phyloP scores from a whole-genome alignment of 2,888 invertebrate species.

The Rhingia campestris region DNA sequence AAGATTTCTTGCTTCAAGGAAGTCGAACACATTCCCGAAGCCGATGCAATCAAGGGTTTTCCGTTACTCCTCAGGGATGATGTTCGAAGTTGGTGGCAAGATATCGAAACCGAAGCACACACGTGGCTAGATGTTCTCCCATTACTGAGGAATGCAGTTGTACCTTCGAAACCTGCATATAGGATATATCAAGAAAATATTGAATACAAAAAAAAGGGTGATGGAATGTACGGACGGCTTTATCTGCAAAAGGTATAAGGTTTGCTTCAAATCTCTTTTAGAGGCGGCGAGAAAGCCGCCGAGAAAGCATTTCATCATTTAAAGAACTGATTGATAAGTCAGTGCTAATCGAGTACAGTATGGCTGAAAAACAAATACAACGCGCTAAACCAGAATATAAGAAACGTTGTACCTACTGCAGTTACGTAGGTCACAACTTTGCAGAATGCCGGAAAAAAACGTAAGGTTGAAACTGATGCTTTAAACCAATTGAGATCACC shows the following conservation, averaged over 20 bases:
- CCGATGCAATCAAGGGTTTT: constrained; percentile 61
- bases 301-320: background rate
- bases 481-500: too few species aligned
- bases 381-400: too few species aligned
- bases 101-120: background rate
- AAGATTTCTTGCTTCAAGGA: constrained; percentile 37
- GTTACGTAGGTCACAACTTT: too few species aligned
- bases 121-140: constrained; percentile 36
- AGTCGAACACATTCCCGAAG: constrained; percentile 66
- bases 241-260: constrained; percentile 35
- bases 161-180: constrained; percentile 65
- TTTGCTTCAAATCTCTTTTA: background rate
- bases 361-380: constrained; percentile 12
- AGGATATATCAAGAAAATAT: constrained; percentile 27
- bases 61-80: background rate
- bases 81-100: constrained; percentile 1
- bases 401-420: too few species aligned
- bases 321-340: constrained; percentile 4
- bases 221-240: constrained; percentile 61
- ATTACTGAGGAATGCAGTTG: constrained; percentile 54
- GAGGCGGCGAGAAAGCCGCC: background rate
- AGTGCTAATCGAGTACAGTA: background rate
- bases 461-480: too few species aligned
- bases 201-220: constrained; percentile 53
- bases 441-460: too few species aligned